Evolutionary conservation across 2,888 invertebrate species (phyloP), one percentile per base, ranked within the genome.

Genomic region (Melieria omissa): DNA sequence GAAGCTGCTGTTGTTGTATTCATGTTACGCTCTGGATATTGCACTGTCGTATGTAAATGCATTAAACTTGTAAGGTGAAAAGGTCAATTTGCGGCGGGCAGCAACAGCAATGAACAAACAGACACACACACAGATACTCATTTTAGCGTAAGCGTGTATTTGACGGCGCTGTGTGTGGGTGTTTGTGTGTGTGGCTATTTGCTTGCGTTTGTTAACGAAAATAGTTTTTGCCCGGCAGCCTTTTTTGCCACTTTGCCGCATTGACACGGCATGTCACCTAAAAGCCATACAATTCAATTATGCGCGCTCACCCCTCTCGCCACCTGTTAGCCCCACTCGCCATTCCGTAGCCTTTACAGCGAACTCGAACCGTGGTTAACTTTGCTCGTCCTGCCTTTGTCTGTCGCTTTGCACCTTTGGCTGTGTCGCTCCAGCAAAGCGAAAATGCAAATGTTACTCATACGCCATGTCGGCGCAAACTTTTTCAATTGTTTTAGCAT

Each of bases 381-480:
- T 65, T 65, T 44, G 12, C 29, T 5, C 44, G 12, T 66, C 4
- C 41, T 62, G 41, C 5, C 58, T 46, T 60, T 46, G 10, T 46
- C 10, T 42, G 62, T 46, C 42, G 44, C 44, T 49, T 12, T 41
- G 44, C 55, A 65, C 55, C 14, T 55, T 55, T 46, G 45, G 54
- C 8, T 55, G 47, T 64, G 71, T 29, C 29, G 29, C 29, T 29
- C 29, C 29, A 41, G 12, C 42, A 58, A 58, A 58, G n/a, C 14
- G 42, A 58, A 58, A 42, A 58, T 42, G 42, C 9, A 29, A 58
- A 81, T 81, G 81, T 81, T 81, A 73, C 78, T 74, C 78, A 79
- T 80, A 78, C 77, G 79, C 78, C 79, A 75, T 73, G 78, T 72
- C 72, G 70, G 66, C 29, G 29, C 29, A 29, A 29, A 29, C 29